phyloP scores from a whole-genome alignment of 2,888 invertebrate species.

The Eurytoma adleriae region DNA sequence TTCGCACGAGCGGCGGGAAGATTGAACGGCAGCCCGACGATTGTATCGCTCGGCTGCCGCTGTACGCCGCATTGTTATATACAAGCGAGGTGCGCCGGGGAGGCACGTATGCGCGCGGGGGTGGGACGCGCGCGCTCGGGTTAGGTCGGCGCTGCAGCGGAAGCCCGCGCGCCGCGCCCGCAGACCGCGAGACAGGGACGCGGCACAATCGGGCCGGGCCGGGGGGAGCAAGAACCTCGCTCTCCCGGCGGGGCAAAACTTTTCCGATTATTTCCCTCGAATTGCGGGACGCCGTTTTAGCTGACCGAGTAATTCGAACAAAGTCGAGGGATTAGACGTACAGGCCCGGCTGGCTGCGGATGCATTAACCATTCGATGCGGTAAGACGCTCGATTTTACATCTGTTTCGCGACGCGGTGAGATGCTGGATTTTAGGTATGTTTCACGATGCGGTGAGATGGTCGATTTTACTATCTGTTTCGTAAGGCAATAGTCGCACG shows the following conservation, averaged over 20 bases:
- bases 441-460: no score
- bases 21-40: slow-evolving; percentile 60
- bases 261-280: slow-evolving; percentile 40
- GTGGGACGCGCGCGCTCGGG: background rate
- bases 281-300: background rate
- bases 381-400: no score
- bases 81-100: background rate
- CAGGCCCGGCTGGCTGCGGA: no score
- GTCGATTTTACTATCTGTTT: no score
- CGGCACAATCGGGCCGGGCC: background rate
- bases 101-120: slow-evolving; percentile 13
- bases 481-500: no score
- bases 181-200: slow-evolving; percentile 28
- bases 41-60: slow-evolving; percentile 16
- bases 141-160: slow-evolving; percentile 11
- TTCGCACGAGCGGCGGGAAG: slow-evolving; percentile 51
- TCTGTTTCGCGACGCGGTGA: no score
- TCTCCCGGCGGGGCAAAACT: slow-evolving; percentile 8
- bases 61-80: slow-evolving; percentile 16
- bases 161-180: slow-evolving; percentile 11
- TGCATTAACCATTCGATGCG: no score
- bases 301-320: no score
- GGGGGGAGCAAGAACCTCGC: background rate
- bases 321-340: no score
- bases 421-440: no score